Base-by-base conservation (phyloP, 2,797 vertebrate species). In the Pagetopsis macropterus region DNA sequence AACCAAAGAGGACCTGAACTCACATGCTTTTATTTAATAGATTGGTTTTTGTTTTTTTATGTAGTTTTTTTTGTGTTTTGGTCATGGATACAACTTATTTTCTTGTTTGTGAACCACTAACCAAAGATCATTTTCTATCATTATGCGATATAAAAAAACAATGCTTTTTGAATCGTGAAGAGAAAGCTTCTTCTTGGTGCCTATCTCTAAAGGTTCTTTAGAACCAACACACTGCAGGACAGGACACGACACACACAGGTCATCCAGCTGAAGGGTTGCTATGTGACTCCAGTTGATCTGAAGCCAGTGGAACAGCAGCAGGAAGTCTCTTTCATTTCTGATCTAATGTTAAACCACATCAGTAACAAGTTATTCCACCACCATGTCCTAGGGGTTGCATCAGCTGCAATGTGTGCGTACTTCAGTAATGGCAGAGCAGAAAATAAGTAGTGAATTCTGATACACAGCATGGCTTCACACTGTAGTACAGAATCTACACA, bases 271-370 rank as follows among this genome's bases (percentile, higher is more conserved):
- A 58, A 27, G 48, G 3, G 46, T 65, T 31, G 19, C 46, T 23
- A 19, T 0, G 4, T 31, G 9, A 43, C 33, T 63, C 14, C 14
- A n/a, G 3, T 10, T 16, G 3, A 33, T 74, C 23, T 61, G 49
- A 44, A 55, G 52, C 7, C 0, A 17, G 3, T 14, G 21, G 40
- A 63, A 2, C 13, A 57, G 8, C 61, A 54, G 12, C 4, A 15
- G 48, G 19, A 55, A 56, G n/a, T 9, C 6, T 57, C 1, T 51
- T 19, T 44, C 12, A 40, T 3, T 13, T 58, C 9, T 0, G 45
- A 76, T 54, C 65, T 3, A 14, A 77, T 70, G 74, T 72, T 70
- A 60, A 5, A n/a, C 9, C 11, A 19, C 3, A 59, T 64, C 65
- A 40, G 13, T 71, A 37, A 44, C 0, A 37, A 37, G 45, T 63